Evolutionary conservation across 1,140 invertebrate species (phyloP), one percentile per base, ranked within the genome.

Genomic region (Himalopsyche phryganea): DNA sequence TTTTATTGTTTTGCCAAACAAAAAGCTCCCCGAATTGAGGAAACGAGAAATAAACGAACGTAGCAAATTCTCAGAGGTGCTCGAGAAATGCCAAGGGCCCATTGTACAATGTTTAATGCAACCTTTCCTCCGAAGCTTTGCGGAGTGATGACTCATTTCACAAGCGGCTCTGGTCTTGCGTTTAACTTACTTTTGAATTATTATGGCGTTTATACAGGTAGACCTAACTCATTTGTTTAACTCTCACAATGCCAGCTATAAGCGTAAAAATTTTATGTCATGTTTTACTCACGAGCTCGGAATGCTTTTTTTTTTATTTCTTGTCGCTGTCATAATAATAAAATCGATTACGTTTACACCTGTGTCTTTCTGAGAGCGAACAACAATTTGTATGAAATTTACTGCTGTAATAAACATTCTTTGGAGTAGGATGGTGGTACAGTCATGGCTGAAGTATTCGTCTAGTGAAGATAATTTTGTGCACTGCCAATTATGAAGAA

Each of bases 21-120:
- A 55, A 55, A 47, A 47, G 28, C 33, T 38, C 33, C 9, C 23
- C 20, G 19, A n/a, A 15, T 35, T n/a, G 20, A 14, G 23, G 36
- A 38, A 15, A 36, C 44, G 52, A 46, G 52, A 46, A 18, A 20
- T 45, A 38, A 23, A 47, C 20, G 54, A 32, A 48, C 28, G 15
- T 32, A 9, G 54, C 35, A 18, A 40, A 36, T 57, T 49, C 17
- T 49, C 45, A 28, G 19, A 40, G 46, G 45, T 57, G 19, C 35
- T 50, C 18, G 52, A 28, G 44, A 46, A 14, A 36, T 19, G 52
- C 44, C 42, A 32, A 55, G 52, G 28, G 44, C 28, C 52, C 35
- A 47, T 55, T 55, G 41, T 47, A 42, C 42, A 46, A 36, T 28
- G 23, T 9, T 28, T 28, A 28, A 28, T 28, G 23, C 23, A 28